phyloP scores from a whole-genome alignment of 2,797 vertebrate genomes.

The Rhadinocentrus ornatus region DNA sequence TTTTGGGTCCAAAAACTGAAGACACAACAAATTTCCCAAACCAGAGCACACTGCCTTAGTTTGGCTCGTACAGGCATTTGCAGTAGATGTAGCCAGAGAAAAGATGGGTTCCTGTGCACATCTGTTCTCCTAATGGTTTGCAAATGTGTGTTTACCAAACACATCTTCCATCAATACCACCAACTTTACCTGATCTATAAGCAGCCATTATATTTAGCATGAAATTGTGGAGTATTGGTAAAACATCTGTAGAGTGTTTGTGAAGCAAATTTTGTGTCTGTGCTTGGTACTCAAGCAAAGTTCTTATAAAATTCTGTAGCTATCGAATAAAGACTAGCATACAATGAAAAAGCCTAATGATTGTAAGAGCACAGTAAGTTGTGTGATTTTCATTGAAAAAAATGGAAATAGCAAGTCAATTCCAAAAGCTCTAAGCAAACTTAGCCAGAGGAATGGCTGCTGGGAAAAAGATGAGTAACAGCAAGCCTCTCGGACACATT shows the following conservation, averaged over 20 bases:
- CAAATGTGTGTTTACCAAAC: not conserved
- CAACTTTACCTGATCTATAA: not conserved
- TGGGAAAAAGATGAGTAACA: conserved; percentile 25
- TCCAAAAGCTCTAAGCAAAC: conserved; percentile 26
- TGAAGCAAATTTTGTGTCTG: no score
- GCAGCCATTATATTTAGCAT: not conserved
- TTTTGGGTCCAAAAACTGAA: not conserved
- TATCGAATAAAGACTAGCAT: not conserved
- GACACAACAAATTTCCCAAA: not conserved
- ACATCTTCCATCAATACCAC: not conserved
- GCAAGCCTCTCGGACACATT: conserved; percentile 36
- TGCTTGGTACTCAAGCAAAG: no score
- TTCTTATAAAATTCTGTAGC: no score
- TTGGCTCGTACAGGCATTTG: not conserved
- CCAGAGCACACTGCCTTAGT: not conserved
- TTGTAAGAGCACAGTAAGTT: not conserved
- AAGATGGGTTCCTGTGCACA: not conserved
- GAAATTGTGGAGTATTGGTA: no score
- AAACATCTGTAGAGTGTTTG: no score
- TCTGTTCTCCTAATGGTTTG: not conserved
- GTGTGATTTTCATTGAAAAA: conserved; percentile 1
- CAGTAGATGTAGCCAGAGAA: not conserved
- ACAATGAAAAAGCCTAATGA: not conserved
- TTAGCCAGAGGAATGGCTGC: conserved; percentile 4
- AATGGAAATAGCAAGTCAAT: conserved; percentile 1